Conservation (phyloP, 2,797 vertebrate genomes). For the Emys orbicularis region DNA sequence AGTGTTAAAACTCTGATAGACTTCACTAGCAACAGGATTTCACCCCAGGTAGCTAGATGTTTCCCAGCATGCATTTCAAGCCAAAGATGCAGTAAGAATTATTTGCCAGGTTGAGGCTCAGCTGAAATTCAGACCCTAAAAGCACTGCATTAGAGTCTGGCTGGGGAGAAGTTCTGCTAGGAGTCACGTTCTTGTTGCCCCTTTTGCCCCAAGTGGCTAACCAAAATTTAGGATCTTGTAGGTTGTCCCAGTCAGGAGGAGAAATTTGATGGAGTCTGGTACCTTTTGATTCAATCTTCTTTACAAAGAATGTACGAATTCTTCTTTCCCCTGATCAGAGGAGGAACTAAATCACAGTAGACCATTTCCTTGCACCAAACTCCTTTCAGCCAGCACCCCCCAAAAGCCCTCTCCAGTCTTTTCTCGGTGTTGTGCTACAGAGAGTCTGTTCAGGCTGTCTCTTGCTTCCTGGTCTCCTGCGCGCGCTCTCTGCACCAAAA, state of each 20-base stretch:
- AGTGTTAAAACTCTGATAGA: not conserved
- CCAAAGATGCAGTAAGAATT: not conserved
- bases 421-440: not conserved
- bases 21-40: fast-evolving
- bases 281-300: not conserved
- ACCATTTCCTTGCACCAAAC: not conserved
- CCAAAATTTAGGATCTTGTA: too few relatives aligned
- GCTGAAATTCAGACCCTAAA: not conserved
- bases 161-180: not conserved
- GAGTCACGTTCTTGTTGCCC: not conserved
- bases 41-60: fast-evolving
- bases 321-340: not conserved
- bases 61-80: not conserved
- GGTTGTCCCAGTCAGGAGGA: too few relatives aligned
- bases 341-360: not conserved
- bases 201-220: not conserved
- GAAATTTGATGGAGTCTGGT: not conserved
- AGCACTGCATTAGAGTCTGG: too few relatives aligned
- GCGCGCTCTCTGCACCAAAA: too few relatives aligned
- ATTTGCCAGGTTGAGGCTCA: not conserved
- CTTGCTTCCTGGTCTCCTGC: not conserved
- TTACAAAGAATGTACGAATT: not conserved
- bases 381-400: too few relatives aligned
- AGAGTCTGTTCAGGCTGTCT: not conserved
- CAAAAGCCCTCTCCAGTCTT: not conserved